Conservation (phyloP, 2,113 vertebrate genomes). For the Galeopterus variegatus region DNA sequence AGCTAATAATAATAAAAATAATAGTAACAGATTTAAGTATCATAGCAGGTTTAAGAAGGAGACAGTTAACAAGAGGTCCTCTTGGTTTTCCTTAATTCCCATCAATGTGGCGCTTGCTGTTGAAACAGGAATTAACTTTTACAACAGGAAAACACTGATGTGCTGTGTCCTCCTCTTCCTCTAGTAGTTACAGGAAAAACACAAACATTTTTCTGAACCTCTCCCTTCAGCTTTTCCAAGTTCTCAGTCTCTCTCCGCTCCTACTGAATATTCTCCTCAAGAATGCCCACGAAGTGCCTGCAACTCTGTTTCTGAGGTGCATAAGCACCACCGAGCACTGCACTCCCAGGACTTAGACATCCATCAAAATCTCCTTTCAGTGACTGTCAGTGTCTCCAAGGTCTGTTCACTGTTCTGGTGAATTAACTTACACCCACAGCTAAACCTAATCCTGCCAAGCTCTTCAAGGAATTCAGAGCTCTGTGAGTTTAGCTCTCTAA, state of each 20-base stretch:
- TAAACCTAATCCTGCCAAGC: not conserved
- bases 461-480: slow-evolving; percentile 45
- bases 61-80: not conserved
- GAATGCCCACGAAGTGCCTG: not conserved
- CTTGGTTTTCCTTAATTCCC: not conserved
- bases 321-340: not conserved
- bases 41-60: not conserved
- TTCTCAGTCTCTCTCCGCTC: not conserved
- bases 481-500: not conserved
- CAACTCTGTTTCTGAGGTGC: not conserved
- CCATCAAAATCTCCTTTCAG: slow-evolving; percentile 46
- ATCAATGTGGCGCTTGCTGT: not conserved
- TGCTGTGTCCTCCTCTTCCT: not conserved
- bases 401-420: slow-evolving; percentile 51
- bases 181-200: not conserved
- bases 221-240: not conserved
- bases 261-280: slow-evolving; percentile 5
- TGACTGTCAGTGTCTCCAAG: not conserved
- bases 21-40: not conserved
- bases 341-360: not conserved
- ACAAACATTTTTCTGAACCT: not conserved
- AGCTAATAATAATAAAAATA: not conserved
- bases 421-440: slow-evolving; percentile 44
- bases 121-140: not conserved
- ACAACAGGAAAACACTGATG: not conserved